A percentile compares a stretch with the other conserved stretches of the same genome.
Evolutionary conservation across 2,888 invertebrate species (phyloP).

Genomic region (Podabrus alpinus): DNA sequence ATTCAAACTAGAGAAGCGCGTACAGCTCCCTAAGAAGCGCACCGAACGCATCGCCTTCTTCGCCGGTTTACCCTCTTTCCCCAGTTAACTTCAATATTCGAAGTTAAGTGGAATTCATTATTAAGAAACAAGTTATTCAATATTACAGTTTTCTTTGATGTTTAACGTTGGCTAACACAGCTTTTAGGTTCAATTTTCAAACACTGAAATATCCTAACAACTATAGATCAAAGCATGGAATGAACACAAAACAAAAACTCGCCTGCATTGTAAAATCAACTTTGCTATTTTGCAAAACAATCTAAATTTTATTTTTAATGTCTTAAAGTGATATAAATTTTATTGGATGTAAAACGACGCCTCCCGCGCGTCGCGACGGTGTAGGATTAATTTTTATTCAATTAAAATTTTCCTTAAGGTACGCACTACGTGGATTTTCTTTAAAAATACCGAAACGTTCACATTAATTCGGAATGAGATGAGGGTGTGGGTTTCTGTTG

Average conservation of each 20-base stretch:
- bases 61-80: conserved; percentile 38
- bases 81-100: conserved; percentile 45
- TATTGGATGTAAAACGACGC: background rate
- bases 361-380: background rate
- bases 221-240: conserved; percentile 25
- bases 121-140: conserved; percentile 55
- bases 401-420: background rate
- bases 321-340: background rate
- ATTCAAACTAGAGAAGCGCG: conserved; percentile 54
- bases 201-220: conserved; percentile 31
- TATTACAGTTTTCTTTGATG: conserved; percentile 48
- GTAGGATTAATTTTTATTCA: background rate
- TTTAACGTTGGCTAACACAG: conserved; percentile 43
- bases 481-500: conserved; percentile 9
- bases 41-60: conserved; percentile 46
- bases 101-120: conserved; percentile 52
- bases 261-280: conserved; percentile 17
- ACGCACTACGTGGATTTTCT: background rate
- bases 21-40: conserved; percentile 38
- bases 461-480: conserved; percentile 17
- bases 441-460: conserved; percentile 8
- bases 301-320: conserved; percentile 1
- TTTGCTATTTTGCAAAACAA: background rate
- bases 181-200: conserved; percentile 43
- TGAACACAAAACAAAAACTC: conserved; percentile 23